phyloP scores from a whole-genome alignment of 1,140 invertebrate genomes.

The Wiebesia pumilae region DNA sequence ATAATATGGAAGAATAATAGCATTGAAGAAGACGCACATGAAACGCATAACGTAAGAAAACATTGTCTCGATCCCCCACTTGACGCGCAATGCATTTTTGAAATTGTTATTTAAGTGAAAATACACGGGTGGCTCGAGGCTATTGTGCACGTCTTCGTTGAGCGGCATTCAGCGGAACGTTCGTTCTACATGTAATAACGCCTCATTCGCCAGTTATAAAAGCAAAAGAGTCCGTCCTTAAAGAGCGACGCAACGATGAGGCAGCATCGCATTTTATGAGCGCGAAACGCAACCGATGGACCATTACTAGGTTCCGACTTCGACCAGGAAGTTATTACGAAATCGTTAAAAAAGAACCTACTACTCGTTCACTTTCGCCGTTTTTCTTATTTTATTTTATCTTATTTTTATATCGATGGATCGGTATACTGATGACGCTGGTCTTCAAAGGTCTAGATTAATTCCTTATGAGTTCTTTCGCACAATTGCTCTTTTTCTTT shows the following conservation, averaged over 20 bases:
- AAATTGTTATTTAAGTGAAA: constrained; percentile 50
- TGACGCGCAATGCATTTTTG: constrained; percentile 13
- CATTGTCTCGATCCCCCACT: not conserved
- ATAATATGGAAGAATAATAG: not conserved
- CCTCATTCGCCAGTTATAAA: constrained; percentile 64
- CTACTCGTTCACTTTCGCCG: constrained; percentile 5
- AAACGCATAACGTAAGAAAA: not conserved
- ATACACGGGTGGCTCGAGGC: constrained; percentile 40
- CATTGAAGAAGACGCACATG: not conserved
- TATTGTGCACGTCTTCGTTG: constrained; percentile 37
- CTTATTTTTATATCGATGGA: not conserved
- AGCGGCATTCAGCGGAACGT: constrained; percentile 25
- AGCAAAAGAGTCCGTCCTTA: constrained; percentile 41
- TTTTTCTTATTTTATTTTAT: not conserved
- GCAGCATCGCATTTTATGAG: constrained; percentile 62
- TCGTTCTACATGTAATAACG: constrained; percentile 59
- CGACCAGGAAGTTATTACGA: constrained; percentile 67
- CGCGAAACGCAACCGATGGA: constrained; percentile 66
- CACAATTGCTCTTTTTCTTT: not conserved
- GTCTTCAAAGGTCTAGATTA: not conserved
- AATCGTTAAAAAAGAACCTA: constrained; percentile 61
- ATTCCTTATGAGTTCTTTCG: not conserved
- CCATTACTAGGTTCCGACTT: constrained; percentile 62
- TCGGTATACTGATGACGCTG: not conserved
- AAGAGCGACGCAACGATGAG: constrained; percentile 60